A percentile compares a stretch with the other conserved stretches of the same genome.
Evolutionary conservation across 2,797 vertebrate genomes (phyloP).

Genomic region (Rhabdomys pumilio): DNA sequence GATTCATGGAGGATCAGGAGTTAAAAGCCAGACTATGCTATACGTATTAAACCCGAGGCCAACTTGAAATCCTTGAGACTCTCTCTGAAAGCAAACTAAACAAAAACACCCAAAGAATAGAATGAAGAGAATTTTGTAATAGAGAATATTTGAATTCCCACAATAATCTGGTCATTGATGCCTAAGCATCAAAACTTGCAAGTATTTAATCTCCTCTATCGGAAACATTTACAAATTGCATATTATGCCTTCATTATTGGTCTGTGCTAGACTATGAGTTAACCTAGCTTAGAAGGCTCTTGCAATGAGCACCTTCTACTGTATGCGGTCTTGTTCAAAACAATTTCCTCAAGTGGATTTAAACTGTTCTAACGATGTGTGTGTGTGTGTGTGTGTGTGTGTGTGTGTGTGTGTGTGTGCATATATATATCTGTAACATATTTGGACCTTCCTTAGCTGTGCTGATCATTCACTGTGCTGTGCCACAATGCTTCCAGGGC

Average conservation of each 20-base stretch:
- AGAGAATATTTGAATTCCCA: neutral
- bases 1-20: neutral
- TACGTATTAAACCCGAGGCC: neutral
- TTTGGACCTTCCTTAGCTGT: slow-evolving; percentile 5
- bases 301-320: neutral
- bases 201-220: slow-evolving; percentile 41
- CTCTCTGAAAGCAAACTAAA: neutral
- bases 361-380: neutral
- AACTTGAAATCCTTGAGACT: neutral
- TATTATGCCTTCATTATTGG: neutral
- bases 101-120: neutral
- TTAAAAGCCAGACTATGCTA: neutral
- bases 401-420: neutral
- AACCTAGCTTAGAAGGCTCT: neutral
- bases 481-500: neutral
- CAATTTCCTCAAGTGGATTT: slow-evolving; percentile 3
- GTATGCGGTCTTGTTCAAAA: neutral
- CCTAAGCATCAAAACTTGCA: slow-evolving; percentile 37
- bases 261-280: slow-evolving; percentile 14
- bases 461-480: neutral
- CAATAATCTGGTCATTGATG: slow-evolving; percentile 4
- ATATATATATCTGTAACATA: neutral
- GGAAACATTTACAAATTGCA: neutral
- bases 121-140: neutral
- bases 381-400: neutral